Base-by-base conservation (phyloP, 2,113 vertebrate genomes). In the Daphoenositta chrysoptera region DNA sequence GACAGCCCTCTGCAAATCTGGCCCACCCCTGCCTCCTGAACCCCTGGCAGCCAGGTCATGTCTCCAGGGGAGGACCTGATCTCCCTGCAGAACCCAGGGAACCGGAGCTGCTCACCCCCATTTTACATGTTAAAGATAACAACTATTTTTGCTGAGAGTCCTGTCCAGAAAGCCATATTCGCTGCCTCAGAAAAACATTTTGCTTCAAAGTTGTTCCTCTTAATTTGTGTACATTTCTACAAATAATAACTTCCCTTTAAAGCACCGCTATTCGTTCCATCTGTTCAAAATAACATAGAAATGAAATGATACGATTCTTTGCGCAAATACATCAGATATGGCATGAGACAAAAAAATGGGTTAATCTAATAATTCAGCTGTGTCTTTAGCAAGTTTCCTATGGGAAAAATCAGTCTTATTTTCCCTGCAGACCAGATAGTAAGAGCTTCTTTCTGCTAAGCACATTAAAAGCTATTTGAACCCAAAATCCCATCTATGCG, bases 351-450 rank as follows among this genome's bases (percentile, higher is more conserved):
- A 94, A 93, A 90, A 95, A 94, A 82, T 20, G 79, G 69, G 71
- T 88, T 96, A 93, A 95, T 83, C 79, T 92, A 95, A 78, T 92
- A 90, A 96, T 90, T 94, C 82, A 81, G 8, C 80, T 91, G 84
- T 27, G 19, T 87, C 91, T 90, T 90, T 87, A 97, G 51, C 76
- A 95, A 93, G 91, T 90, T 94, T 96, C 81, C 95, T 85, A 45
- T 87, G 79, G 87, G 88, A 92, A 95, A 96, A 97, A 92, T 95
- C 95, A 90, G 88, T 94, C 83, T 93, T 90, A 84, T 94, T 95
- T 95, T 92, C 91, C 77, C 78, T 71, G 80, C 60, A 94, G 86
- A 93, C 93, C 79, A 66, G 76, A 93, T 78, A 93, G 86, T 19
- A 61, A 94, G 94, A 84, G 72, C 76, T 78, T 87, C 61, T 84